Base-by-base conservation (phyloP, 2,113 vertebrate species). In the Chelonoidis abingdonii region DNA sequence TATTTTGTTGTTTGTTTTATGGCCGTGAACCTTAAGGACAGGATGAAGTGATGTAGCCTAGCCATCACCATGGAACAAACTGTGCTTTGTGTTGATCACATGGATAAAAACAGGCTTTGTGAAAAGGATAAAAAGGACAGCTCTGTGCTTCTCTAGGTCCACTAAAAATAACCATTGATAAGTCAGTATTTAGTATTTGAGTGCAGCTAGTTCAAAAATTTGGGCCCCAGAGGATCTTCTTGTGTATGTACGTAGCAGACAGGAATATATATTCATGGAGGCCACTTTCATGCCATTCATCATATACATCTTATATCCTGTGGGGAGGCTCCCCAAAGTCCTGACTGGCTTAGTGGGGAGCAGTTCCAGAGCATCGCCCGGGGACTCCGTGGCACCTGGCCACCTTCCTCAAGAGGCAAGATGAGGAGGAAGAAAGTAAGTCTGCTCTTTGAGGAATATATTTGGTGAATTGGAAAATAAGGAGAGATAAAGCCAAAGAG, bases 81-180 rank as follows among this genome's bases (percentile, higher is more conserved):
- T 53, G 52, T 53, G 52, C 17, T 53, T 53, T 53, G 52, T n/a
- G n/a, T 53, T 53, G 52, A 78, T 41, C 4, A 57, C 69, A 41
- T 50, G 80, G 83, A 89, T 8, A 59, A 44, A 4, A 87, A 25
- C 62, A 96, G 65, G 89, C 91, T 96, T 96, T 97, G 94, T 94
- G 93, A 87, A 91, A 53, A 87, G 69, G 85, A 2, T 82, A 0
- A 1, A 85, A 14, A 31, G 31, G 59, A 89, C 87, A 89, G 84
- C 86, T 96, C 87, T 81, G 76, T 80, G 82, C 91, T 94, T 84
- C 88, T 93, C 94, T 90, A 95, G 83, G 89, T 54, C 44, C 10
- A 91, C 89, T 81, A n/a, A 50, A 95, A 97, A 92, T 88, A 69
- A 41, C 56, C 78, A 7, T 49, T 95, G 92, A 59, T 88, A 78